These are phyloP conservation scores for Scaptomyza graminum DNA, from an alignment of 1,140 invertebrate species.

Conservation along the genomic window DNA sequence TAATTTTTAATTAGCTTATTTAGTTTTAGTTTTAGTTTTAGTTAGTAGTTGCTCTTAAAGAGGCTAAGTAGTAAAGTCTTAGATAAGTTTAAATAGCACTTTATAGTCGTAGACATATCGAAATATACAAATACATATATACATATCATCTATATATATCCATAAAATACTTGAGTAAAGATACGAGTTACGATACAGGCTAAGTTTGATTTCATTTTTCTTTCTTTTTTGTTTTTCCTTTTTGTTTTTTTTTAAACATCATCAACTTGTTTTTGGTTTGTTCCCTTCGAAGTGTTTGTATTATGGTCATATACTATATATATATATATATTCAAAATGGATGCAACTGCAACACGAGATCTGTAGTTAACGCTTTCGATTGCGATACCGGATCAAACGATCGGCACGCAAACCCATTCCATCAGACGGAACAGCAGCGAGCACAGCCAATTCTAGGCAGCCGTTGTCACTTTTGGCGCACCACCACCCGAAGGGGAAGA, in stretches of 20 bases:
- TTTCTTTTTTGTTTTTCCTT: constrained; percentile 12
- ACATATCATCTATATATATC: too few species aligned
- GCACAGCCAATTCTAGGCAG: constrained; percentile 82
- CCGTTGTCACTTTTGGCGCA: constrained; percentile 63
- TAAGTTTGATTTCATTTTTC: constrained; percentile 41
- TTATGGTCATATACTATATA: constrained; percentile 10
- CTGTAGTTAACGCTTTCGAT: constrained; percentile 30
- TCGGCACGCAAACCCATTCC: constrained; percentile 81
- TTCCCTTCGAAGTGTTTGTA: constrained; percentile 39
- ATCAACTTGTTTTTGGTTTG: constrained; percentile 46
- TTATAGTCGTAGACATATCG: constrained; percentile 60
- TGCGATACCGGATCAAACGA: constrained; percentile 57
- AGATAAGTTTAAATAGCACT: constrained; percentile 78
- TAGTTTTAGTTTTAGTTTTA: constrained; percentile 2
- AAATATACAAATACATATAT: constrained; percentile 44
- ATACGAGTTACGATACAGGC: constrained; percentile 59
- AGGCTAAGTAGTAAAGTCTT: constrained; percentile 66
- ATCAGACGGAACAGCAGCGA: constrained; percentile 80
- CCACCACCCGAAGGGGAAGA: constrained; percentile 35
- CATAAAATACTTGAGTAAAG: constrained; percentile 81
- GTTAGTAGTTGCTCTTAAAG: constrained; percentile 49
- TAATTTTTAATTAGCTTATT: constrained; percentile 56
- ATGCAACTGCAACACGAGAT: constrained; percentile 35
- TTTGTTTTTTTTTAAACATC: constrained; percentile 12
- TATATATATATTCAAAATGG: constrained; percentile 52